These are phyloP conservation scores for Drosophila jambulina DNA, from an alignment of 1,140 invertebrate species.

Conservation along the genomic window DNA sequence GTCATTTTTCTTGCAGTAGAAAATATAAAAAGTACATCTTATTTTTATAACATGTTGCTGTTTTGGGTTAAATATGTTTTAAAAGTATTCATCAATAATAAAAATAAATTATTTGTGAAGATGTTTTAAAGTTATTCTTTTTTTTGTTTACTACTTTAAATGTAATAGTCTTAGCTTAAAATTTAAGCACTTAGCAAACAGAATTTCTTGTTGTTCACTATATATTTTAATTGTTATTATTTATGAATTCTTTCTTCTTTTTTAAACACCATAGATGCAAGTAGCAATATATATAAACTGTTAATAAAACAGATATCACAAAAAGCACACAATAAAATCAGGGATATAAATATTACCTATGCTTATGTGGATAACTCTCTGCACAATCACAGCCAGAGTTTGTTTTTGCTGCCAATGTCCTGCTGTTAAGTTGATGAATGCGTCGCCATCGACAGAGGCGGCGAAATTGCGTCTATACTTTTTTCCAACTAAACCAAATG, in stretches of 20 bases:
- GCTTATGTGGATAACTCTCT: background rate
- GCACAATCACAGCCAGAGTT: conserved; percentile 21
- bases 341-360: background rate
- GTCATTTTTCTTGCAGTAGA: background rate
- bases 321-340: conserved; percentile 31
- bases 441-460: conserved; percentile 46
- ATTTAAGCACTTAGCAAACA: no score
- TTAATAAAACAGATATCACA: background rate
- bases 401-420: conserved; percentile 60
- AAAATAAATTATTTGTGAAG: no score
- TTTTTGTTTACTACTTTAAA: no score
- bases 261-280: no score
- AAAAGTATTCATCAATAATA: no score
- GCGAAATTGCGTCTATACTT: conserved; percentile 39
- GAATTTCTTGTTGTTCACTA: background rate
- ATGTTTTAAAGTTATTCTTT: no score
- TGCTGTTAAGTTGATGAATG: conserved; percentile 81
- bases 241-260: no score
- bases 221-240: background rate
- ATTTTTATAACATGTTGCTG: no score
- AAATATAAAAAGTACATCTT: background rate
- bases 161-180: no score
- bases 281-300: background rate
- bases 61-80: background rate
- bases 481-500: conserved; percentile 9